Evolutionary conservation across 2,113 vertebrate genomes (phyloP), one percentile per base, ranked within the genome.

Genomic region (Ammodytes dubius): DNA sequence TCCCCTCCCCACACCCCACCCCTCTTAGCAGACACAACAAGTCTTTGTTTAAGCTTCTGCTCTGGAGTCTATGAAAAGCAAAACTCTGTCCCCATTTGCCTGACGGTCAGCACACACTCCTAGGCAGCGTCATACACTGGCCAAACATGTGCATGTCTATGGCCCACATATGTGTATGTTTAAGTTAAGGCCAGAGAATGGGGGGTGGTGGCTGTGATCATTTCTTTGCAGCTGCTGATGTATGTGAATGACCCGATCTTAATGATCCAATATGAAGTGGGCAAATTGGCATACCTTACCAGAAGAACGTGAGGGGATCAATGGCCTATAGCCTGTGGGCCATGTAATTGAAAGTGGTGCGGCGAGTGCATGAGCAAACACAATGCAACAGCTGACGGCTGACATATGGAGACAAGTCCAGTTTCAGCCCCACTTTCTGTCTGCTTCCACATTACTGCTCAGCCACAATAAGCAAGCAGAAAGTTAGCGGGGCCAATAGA

Each of bases 271-370:
- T 56, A 76, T 50, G 61, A 73, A 60, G 53, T 27, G 78, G 17
- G 17, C 69, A 82, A 83, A 85, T 42, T 65, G 85, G 79, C 50
- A 46, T 57, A 85, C 83, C 79, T 89, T 71, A 45, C 66, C 49
- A 71, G 70, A 74, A 70, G 76, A 81, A 72, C 53, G 79, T 81
- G 91, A 87, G 76, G 60, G 82, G 85, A 91, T 94, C 89, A 87
- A 87, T 89, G 87, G 59, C 43, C 61, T 54, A 27, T 27, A 65
- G 81, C 86, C 91, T 84, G 91, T 77, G 83, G 86, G 66, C 82
- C 84, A 70, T 93, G 89, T 91, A 93, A 94, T 87, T 91, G 79
- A 90, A 86, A 89, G 83, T 65, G 85, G 70, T 79, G 81, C 82
- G 81, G 74, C 15, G 66, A 82, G 83, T 2, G 63, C 77, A 83